Percentiles rank a stretch among this genome's conserved stretches.
Conservation (phyloP, 2,888 invertebrate species). For the Drosophila neonasuta region DNA sequence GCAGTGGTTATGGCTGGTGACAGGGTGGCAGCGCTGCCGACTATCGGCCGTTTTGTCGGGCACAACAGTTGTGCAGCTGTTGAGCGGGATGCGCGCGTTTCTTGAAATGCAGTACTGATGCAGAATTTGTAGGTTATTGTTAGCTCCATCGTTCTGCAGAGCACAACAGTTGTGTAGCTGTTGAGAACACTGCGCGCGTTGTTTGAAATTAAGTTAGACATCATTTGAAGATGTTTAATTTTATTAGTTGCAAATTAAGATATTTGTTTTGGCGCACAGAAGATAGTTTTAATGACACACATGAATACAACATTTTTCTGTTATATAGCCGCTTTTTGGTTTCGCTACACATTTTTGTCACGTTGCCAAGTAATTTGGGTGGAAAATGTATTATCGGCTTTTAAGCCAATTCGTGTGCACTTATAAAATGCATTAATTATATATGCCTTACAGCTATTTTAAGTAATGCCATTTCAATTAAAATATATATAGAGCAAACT, state of each 20-base stretch:
- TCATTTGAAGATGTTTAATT: too few relatives aligned
- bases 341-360: constrained; percentile 54
- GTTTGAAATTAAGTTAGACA: not conserved
- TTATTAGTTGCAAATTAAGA: too few relatives aligned
- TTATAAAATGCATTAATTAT: constrained; percentile 30
- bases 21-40: constrained; percentile 45
- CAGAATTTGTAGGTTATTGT: too few relatives aligned
- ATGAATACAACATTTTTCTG: not conserved
- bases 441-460: constrained; percentile 10
- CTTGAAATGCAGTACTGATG: constrained; percentile 11
- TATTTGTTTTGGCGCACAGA: too few relatives aligned
- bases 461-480: constrained; percentile 2
- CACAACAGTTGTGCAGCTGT: constrained; percentile 21
- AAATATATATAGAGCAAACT: not conserved
- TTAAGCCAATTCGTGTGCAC: constrained; percentile 35
- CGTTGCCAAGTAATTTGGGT: constrained; percentile 54
- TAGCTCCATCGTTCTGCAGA: constrained; percentile 21
- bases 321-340: constrained; percentile 28
- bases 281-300: too few relatives aligned
- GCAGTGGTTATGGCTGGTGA: not conserved
- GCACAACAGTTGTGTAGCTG: constrained; percentile 22
- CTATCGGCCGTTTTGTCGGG: constrained; percentile 18
- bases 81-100: constrained; percentile 8
- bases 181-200: constrained; percentile 7
- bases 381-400: constrained; percentile 28